These are phyloP conservation scores for Gallinago jamesoni DNA, from an alignment of 2,113 vertebrate species.

Conservation along the genomic window DNA sequence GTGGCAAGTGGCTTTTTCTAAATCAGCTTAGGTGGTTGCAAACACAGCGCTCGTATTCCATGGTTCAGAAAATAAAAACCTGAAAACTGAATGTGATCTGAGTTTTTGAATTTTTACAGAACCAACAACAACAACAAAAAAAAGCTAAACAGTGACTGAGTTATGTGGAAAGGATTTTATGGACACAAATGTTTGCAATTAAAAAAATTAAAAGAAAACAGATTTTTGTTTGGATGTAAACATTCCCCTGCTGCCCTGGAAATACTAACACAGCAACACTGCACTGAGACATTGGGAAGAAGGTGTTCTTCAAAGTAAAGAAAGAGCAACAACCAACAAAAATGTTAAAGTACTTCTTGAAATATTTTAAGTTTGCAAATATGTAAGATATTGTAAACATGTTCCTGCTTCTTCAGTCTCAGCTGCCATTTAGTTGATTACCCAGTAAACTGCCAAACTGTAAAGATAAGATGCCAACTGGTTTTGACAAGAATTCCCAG, in stretches of 20 bases:
- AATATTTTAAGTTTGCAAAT: constrained; percentile 14
- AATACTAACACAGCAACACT: not conserved
- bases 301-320: not conserved
- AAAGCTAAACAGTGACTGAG: not conserved
- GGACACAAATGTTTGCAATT: not conserved
- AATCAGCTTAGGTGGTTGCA: not conserved
- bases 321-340: not conserved
- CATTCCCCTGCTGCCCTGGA: not conserved
- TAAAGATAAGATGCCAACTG: not conserved
- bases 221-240: constrained; percentile 12
- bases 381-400: not conserved
- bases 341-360: not conserved
- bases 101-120: not conserved
- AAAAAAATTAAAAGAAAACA: constrained; percentile 11
- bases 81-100: not conserved
- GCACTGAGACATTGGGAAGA: not conserved
- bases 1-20: not conserved
- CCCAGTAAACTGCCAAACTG: not conserved
- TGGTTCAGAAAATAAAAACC: not conserved
- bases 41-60: not conserved
- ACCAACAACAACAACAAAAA: not conserved
- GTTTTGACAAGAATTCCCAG: not conserved
- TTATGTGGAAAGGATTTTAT: not conserved
- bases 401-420: not conserved
- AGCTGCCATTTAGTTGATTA: not conserved